Evolutionary conservation across 2,888 invertebrate genomes (phyloP).

Genomic region (Acrobasis suavella): DNA sequence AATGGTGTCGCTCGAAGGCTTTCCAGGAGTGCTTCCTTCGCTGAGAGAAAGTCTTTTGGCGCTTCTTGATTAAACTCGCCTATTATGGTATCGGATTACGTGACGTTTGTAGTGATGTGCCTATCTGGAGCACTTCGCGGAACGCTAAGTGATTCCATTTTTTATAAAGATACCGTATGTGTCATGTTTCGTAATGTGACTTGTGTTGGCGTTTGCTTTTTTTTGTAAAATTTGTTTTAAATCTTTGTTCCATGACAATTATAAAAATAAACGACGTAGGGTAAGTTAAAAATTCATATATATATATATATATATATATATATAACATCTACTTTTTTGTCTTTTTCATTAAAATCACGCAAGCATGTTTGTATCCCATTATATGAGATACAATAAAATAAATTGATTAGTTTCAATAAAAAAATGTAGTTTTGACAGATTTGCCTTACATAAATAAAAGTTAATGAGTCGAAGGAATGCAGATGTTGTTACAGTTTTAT

Average conservation of each 20-base stretch:
- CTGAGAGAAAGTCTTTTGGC: slow-evolving; percentile 61
- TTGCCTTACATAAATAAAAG: background rate
- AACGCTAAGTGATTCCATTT: slow-evolving; percentile 11
- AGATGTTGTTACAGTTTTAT: slow-evolving; percentile 16
- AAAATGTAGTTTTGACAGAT: background rate
- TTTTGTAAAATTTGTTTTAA: too few species aligned
- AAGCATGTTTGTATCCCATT: too few species aligned
- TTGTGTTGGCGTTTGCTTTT: background rate
- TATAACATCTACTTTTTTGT: too few species aligned
- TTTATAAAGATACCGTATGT: slow-evolving; percentile 4
- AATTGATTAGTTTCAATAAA: too few species aligned
- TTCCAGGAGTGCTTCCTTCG: slow-evolving; percentile 56
- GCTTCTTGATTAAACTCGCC: slow-evolving; percentile 39
- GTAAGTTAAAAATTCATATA: too few species aligned
- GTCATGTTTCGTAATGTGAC: background rate
- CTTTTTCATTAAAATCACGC: too few species aligned
- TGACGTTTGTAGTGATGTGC: slow-evolving; percentile 19
- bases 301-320: too few species aligned
- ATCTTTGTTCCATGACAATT: too few species aligned
- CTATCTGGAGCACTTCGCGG: slow-evolving; percentile 17
- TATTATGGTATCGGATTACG: slow-evolving; percentile 21
- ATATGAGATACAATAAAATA: too few species aligned
- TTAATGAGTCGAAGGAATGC: background rate
- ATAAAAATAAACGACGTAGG: too few species aligned
- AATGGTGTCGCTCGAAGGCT: slow-evolving; percentile 56